phyloP scores from a whole-genome alignment of 23 tunicate species.

The Oikopleura dioica region DNA sequence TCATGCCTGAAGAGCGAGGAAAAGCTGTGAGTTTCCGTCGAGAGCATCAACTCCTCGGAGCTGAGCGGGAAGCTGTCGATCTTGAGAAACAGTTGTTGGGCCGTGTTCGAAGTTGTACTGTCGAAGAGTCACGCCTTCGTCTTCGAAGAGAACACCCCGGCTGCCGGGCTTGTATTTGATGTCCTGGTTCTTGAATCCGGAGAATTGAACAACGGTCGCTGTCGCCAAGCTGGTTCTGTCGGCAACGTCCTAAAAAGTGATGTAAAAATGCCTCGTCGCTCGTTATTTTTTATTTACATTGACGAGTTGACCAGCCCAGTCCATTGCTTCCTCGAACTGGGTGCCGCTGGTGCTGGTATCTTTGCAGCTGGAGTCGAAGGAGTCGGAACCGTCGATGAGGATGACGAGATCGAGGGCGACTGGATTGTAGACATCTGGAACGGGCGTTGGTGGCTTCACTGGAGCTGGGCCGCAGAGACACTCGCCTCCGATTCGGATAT shows the following conservation, averaged over 20 bases:
- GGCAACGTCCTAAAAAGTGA: no score
- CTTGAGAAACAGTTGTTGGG: background rate
- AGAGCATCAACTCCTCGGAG: background rate
- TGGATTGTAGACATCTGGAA: no score
- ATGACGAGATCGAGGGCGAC: background rate
- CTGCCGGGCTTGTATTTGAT: background rate
- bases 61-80: no score
- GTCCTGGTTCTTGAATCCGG: background rate
- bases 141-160: background rate
- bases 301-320: background rate
- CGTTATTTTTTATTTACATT: background rate
- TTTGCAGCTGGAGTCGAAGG: no score
- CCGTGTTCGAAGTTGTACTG: background rate
- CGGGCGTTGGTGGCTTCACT: background rate
- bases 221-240: background rate
- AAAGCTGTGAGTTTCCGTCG: background rate
- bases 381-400: conserved; percentile 1
- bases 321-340: conserved; percentile 2
- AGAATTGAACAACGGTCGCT: conserved; percentile 1
- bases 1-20: background rate
- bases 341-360: no score
- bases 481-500: background rate
- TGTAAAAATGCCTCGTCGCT: no score
- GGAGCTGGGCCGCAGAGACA: conserved; percentile 5
- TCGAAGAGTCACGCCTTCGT: background rate